Percentiles rank a stretch among this genome's conserved stretches.
phyloP scores from a whole-genome alignment of 2,113 vertebrate genomes.

The Sceloporus tristichus region DNA sequence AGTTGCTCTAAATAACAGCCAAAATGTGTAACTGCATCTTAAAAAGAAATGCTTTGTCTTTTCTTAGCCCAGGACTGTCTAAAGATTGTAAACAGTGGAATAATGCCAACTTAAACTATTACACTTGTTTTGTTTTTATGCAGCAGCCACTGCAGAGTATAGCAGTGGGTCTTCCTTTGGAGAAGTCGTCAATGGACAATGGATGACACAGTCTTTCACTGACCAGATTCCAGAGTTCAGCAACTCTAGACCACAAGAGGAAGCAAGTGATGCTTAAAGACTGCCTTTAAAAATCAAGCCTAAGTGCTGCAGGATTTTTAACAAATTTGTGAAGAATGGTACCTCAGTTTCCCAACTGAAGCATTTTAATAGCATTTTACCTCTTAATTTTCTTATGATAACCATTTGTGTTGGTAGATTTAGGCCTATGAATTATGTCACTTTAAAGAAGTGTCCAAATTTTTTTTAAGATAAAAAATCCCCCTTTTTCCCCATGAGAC shows the following conservation, averaged over 20 bases:
- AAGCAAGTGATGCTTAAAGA: slow-evolving; percentile 61
- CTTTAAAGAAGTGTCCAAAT: slow-evolving; percentile 63
- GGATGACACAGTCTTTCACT: slow-evolving; percentile 87
- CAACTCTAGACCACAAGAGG: slow-evolving; percentile 47
- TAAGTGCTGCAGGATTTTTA: slow-evolving; percentile 76
- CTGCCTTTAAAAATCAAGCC: slow-evolving; percentile 36
- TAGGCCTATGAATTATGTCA: slow-evolving; percentile 66
- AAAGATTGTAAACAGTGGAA: background rate
- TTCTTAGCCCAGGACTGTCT: background rate
- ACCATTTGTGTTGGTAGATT: slow-evolving; percentile 69
- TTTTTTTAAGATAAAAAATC: slow-evolving; percentile 35
- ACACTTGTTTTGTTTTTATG: slow-evolving; percentile 39
- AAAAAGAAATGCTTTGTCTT: background rate
- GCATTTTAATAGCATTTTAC: slow-evolving; percentile 72
- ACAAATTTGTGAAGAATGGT: slow-evolving; percentile 72
- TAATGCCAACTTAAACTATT: background rate
- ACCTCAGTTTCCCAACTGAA: slow-evolving; percentile 78
- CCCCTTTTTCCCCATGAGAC: slow-evolving; percentile 70
- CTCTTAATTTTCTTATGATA: slow-evolving; percentile 66
- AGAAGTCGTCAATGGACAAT: slow-evolving; percentile 85
- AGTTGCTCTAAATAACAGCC: background rate
- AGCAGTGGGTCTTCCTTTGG: slow-evolving; percentile 59
- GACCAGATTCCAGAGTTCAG: slow-evolving; percentile 83
- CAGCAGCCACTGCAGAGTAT: slow-evolving; percentile 67
- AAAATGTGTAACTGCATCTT: background rate